A percentile compares a stretch with the other conserved stretches of the same genome.
Evolutionary conservation across 1,140 invertebrate species (phyloP).

Genomic region (Bombus confusus): DNA sequence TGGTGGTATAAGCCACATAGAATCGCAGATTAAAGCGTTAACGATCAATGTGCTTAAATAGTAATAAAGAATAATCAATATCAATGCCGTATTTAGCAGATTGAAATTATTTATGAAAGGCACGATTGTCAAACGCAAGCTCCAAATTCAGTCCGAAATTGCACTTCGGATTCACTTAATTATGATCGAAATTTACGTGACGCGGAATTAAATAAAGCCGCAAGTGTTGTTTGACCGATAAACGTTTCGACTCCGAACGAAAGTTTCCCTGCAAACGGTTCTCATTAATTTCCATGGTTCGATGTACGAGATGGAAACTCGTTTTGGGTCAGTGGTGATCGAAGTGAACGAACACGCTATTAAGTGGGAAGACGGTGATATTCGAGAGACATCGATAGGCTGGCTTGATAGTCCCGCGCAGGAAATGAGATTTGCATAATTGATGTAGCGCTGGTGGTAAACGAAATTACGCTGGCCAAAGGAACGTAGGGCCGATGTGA

Average conservation of each 20-base stretch:
- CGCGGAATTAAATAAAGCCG: too few species aligned
- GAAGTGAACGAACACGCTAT: background rate
- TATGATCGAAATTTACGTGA: too few species aligned
- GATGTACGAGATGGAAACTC: background rate
- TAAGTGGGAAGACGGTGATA: background rate
- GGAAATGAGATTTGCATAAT: constrained; percentile 50
- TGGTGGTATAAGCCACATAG: background rate
- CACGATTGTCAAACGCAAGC: too few species aligned
- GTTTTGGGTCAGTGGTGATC: background rate
- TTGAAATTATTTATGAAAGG: background rate
- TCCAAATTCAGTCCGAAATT: background rate
- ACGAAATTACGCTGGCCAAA: background rate
- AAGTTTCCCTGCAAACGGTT: too few species aligned
- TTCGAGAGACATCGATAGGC: too few species aligned
- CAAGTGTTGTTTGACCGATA: too few species aligned
- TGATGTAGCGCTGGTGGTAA: background rate
- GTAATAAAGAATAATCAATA: background rate
- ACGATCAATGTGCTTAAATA: background rate
- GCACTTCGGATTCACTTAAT: background rate
- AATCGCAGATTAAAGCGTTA: background rate
- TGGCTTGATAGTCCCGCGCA: background rate
- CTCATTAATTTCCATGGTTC: background rate
- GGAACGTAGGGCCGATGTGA: background rate
- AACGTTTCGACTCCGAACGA: background rate
- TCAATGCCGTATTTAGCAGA: accelerated